phyloP scores from a whole-genome alignment of 2,113 vertebrate genomes.

The Carlito syrichta region DNA sequence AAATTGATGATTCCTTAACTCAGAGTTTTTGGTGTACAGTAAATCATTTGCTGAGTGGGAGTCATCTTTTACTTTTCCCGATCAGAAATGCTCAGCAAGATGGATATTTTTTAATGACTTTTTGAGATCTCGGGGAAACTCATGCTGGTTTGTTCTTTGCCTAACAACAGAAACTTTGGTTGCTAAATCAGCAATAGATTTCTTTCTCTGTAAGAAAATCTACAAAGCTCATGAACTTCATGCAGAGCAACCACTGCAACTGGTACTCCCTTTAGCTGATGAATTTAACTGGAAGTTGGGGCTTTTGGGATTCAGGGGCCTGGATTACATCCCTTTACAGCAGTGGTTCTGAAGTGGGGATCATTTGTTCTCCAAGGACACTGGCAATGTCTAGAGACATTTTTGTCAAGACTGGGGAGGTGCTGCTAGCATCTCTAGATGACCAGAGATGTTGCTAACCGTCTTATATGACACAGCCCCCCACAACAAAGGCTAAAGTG shows the following conservation, averaged over 20 bases:
- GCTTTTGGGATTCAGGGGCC: background rate
- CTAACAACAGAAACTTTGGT: background rate
- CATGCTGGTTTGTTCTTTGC: background rate
- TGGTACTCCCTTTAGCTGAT: background rate
- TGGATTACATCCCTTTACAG: background rate
- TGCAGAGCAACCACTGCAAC: background rate
- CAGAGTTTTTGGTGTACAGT: background rate
- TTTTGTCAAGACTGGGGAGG: background rate
- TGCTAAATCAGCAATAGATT: background rate
- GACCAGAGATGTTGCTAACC: background rate
- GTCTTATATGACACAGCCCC: background rate
- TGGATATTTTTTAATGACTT: constrained; percentile 33
- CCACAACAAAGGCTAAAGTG: background rate
- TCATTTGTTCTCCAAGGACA: background rate
- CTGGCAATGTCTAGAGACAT: background rate
- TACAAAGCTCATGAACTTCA: background rate
- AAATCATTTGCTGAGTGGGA: background rate
- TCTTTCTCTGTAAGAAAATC: background rate
- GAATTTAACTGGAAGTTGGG: background rate
- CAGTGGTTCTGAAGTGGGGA: background rate
- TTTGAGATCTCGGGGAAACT: background rate
- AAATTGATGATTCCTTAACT: constrained; percentile 1
- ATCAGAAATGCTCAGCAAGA: background rate
- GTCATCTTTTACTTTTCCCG: constrained; percentile 5
- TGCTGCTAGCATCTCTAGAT: background rate